Percentiles rank a stretch among this genome's conserved stretches.
These are phyloP conservation scores for Sebastes nivosus DNA, from an alignment of 2,797 vertebrate species.

Conservation along the genomic window DNA sequence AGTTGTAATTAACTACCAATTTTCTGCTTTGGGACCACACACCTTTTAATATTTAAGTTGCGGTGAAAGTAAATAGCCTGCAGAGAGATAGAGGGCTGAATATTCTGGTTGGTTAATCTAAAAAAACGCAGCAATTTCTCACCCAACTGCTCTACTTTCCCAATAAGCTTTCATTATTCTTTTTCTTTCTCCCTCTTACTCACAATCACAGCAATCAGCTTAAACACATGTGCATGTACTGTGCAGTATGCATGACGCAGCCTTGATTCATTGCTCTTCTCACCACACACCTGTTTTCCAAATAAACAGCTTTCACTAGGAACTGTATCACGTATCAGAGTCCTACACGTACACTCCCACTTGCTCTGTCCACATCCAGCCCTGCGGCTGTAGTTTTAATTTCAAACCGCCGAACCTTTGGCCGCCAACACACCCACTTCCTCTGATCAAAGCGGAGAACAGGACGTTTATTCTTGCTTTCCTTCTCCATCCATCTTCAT, in stretches of 20 bases:
- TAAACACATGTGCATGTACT: background rate
- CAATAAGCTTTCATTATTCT: background rate
- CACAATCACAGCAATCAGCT: background rate
- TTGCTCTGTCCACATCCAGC: background rate
- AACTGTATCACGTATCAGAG: conserved; percentile 40
- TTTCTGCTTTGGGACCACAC: background rate
- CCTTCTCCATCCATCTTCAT: conserved; percentile 47
- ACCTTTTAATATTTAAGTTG: background rate
- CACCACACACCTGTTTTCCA: conserved; percentile 44
- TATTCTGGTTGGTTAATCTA: background rate
- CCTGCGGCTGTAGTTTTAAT: conserved; percentile 53
- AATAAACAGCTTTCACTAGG: conserved; percentile 45
- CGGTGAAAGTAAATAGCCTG: background rate
- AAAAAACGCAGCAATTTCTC: background rate
- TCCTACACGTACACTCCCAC: conserved; percentile 21
- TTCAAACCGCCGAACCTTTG: conserved; percentile 52
- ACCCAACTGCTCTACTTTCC: background rate
- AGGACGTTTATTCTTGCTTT: conserved; percentile 27
- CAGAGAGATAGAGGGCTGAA: background rate
- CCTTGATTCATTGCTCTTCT: conserved; percentile 23
- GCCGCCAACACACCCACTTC: conserved; percentile 42
- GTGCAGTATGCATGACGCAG: background rate
- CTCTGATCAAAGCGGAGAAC: conserved; percentile 50
- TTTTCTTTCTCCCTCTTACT: background rate
- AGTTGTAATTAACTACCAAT: background rate